Conservation (phyloP, 2,888 invertebrate species). For the Plemyria rubiginata region DNA sequence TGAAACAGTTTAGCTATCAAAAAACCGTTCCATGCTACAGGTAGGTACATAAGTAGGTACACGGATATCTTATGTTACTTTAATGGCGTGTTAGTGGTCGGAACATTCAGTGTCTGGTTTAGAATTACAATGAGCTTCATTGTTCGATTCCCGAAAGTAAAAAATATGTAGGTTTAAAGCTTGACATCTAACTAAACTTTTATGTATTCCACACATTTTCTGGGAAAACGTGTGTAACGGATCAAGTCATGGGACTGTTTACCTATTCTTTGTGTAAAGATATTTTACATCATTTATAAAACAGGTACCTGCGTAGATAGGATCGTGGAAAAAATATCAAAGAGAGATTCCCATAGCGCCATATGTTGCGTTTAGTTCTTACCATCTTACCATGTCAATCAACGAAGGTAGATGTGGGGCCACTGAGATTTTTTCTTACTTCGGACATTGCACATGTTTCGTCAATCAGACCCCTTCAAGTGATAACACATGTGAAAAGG, state of each 20-base stretch:
- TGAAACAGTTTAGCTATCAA: no score
- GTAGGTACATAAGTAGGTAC: background rate
- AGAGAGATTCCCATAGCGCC: constrained; percentile 58
- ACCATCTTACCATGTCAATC: constrained; percentile 52
- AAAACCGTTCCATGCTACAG: background rate
- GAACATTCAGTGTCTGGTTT: constrained; percentile 41
- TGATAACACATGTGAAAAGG: constrained; percentile 46
- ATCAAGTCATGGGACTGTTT: constrained; percentile 12
- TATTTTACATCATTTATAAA: constrained; percentile 32
- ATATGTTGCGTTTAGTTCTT: constrained; percentile 56
- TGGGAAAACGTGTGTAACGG: constrained; percentile 7
- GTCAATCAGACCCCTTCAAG: constrained; percentile 29
- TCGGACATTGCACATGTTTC: constrained; percentile 53
- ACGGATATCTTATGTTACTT: background rate
- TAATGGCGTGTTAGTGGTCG: constrained; percentile 40
- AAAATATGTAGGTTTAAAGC: constrained; percentile 28
- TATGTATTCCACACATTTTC: constrained; percentile 5
- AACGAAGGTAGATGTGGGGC: constrained; percentile 40
- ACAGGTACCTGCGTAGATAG: constrained; percentile 37
- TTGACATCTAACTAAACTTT: constrained; percentile 7
- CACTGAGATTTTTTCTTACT: constrained; percentile 48
- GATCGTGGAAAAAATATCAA: constrained; percentile 61
- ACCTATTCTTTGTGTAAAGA: constrained; percentile 21
- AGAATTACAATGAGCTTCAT: constrained; percentile 52
- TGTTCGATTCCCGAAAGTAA: constrained; percentile 50